A percentile compares a stretch with the other conserved stretches of the same genome.
phyloP scores from a whole-genome alignment of 2,888 invertebrate species.

The Dryobota labecula region DNA sequence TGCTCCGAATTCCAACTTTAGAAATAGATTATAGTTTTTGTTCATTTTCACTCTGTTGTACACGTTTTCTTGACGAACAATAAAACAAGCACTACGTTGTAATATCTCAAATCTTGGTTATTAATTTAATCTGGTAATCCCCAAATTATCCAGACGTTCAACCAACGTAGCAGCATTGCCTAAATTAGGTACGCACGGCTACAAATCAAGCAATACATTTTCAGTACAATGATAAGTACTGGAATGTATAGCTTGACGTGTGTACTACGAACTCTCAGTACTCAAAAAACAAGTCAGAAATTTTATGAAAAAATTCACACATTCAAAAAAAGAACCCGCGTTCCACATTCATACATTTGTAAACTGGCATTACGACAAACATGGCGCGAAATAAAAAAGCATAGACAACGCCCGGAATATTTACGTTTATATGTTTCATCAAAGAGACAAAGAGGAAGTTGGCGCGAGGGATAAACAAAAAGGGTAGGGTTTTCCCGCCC shows the following conservation, averaged over 20 bases:
- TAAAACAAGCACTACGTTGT: constrained; percentile 6
- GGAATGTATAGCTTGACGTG: too few species aligned
- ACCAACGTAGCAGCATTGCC: background rate
- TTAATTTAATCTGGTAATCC: background rate
- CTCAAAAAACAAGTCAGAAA: constrained; percentile 34
- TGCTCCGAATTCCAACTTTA: constrained; percentile 47
- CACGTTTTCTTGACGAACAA: constrained; percentile 11
- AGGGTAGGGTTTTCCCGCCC: constrained; percentile 83
- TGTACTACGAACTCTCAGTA: constrained; percentile 1
- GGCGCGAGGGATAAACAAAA: constrained; percentile 84
- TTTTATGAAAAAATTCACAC: constrained; percentile 37
- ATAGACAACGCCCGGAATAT: constrained; percentile 69
- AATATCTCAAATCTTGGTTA: background rate
- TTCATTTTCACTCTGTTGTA: constrained; percentile 8
- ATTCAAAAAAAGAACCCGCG: constrained; percentile 60
- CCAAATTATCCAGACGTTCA: constrained; percentile 3
- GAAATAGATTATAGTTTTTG: constrained; percentile 47
- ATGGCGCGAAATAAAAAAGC: constrained; percentile 73
- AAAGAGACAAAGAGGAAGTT: constrained; percentile 76
- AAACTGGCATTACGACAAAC: constrained; percentile 70
- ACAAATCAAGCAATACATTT: too few species aligned
- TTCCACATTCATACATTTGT: constrained; percentile 72
- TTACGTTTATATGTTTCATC: constrained; percentile 74
- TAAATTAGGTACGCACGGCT: constrained; percentile 31
- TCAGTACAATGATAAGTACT: too few species aligned